phyloP scores from a whole-genome alignment of 2,113 vertebrate species.

The Vimba vimba region DNA sequence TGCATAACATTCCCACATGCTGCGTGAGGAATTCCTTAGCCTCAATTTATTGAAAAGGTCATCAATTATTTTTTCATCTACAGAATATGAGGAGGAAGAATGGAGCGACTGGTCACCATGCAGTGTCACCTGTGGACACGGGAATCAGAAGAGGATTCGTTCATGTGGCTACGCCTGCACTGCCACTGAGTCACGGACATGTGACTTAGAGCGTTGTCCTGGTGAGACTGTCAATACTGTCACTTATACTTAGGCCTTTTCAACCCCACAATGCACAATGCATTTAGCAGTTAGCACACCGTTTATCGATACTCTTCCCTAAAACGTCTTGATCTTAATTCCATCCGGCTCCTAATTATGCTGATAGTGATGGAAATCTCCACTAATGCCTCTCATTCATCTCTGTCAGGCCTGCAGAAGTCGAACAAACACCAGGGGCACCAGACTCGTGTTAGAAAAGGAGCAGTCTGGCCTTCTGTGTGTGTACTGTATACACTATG shows the following conservation, averaged over 20 bases:
- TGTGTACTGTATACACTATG: conserved; percentile 29
- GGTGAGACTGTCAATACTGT: conserved; percentile 68
- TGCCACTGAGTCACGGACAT: conserved; percentile 79
- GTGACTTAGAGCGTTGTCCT: conserved; percentile 75
- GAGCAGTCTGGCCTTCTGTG: background rate
- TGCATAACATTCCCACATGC: conserved; percentile 55
- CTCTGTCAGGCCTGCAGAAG: background rate
- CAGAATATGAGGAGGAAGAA: conserved; percentile 83
- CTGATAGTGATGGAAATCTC: conserved; percentile 29
- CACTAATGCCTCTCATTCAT: conserved; percentile 29
- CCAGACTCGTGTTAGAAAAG: conserved; percentile 30
- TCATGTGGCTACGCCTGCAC: conserved; percentile 84
- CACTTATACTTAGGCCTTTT: background rate
- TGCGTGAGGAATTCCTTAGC: conserved; percentile 60
- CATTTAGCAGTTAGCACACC: background rate
- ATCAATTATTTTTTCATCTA: background rate
- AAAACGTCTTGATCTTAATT: conserved; percentile 26
- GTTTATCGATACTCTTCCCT: background rate
- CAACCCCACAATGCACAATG: background rate
- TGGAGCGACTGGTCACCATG: conserved; percentile 88
- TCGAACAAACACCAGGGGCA: conserved; percentile 19
- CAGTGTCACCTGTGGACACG: conserved; percentile 79
- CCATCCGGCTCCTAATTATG: conserved; percentile 15
- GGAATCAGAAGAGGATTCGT: conserved; percentile 83
- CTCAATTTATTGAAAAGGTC: conserved; percentile 57